Base-by-base conservation (phyloP, 1,140 invertebrate species). In the Atta cephalotes region DNA sequence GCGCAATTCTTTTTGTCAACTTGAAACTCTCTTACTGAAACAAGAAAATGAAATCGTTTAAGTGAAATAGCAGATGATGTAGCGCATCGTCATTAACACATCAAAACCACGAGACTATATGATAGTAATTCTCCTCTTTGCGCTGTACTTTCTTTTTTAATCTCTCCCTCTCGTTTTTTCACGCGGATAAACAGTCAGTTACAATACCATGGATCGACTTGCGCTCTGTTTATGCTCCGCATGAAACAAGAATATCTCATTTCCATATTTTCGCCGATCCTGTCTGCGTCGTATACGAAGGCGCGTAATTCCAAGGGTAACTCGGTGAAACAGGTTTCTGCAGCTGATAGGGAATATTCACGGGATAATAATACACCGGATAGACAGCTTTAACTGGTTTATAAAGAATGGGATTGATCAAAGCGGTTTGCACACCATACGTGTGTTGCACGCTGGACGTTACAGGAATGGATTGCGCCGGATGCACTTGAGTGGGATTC, bases 371-470 rank as follows among this genome's bases (percentile, higher is more conserved):
- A 53, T 93, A 94, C 9, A 94, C 74, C 16, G 94, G 93, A 84
- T 92, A 92, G 14, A 93, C 86, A 31, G 93, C 56, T 88, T 95
- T 95, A 6, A 94, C 51, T 12, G 94, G 94, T 77, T 95, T 94
- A 78, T 94, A 91, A 0, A 94, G 56, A n/a, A 93, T 56, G 6
- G 94, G 90, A 82, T 94, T 93, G 16, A 91, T 45, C 18, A 92
- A 58, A 2, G 86, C 25, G 2, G 88, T 82, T 65, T 94, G 93
- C n/a, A 93, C 56, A 9, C 92, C 93, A 58, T 93, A 94, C 4
- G 90, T 86, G 28, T 93, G 91, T 60, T 94, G 92, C 21, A 87
- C 81, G 39, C 84, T 82, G n/a, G 92, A 71, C 14, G 80, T 35
- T 45, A 74, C n/a, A 1, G 89, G 60, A 7, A 88, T 58, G 14